Evolutionary conservation across 1,140 invertebrate genomes (phyloP).

Genomic region (Babylonia areolata): DNA sequence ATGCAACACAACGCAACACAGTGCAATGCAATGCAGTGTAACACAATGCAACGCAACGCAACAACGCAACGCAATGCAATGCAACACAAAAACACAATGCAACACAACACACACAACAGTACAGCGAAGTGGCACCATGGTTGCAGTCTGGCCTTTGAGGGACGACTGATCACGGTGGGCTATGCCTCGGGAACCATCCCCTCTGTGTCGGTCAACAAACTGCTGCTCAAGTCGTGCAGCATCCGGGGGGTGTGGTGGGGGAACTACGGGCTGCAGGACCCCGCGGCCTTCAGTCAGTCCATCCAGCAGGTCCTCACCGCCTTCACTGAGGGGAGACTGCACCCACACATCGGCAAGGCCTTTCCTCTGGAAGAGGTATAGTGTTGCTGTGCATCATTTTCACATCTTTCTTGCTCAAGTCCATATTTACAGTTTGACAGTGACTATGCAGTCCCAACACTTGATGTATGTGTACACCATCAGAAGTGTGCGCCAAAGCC

Average conservation of each 20-base stretch:
- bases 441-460: no score
- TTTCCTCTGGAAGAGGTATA: constrained; percentile 58
- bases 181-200: constrained; percentile 63
- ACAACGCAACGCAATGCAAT: no score
- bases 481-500: no score
- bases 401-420: no score
- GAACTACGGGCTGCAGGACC: constrained; percentile 43
- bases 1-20: no score
- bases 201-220: constrained; percentile 54
- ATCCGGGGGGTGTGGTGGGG: constrained; percentile 62
- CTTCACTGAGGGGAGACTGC: constrained; percentile 38
- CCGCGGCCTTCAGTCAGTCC: constrained; percentile 47
- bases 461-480: not conserved
- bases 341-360: constrained; percentile 50
- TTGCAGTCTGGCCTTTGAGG: constrained; percentile 58
- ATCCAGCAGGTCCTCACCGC: constrained; percentile 45
- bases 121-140: not conserved
- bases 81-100: no score
- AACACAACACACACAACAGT: not conserved
- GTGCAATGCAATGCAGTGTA: no score
- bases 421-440: no score
- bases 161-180: constrained; percentile 57
- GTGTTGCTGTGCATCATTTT: no score
- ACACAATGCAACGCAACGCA: no score
- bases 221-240: constrained; percentile 59